phyloP scores from a whole-genome alignment of 1,140 invertebrate species.

The Platyscapa corneri region DNA sequence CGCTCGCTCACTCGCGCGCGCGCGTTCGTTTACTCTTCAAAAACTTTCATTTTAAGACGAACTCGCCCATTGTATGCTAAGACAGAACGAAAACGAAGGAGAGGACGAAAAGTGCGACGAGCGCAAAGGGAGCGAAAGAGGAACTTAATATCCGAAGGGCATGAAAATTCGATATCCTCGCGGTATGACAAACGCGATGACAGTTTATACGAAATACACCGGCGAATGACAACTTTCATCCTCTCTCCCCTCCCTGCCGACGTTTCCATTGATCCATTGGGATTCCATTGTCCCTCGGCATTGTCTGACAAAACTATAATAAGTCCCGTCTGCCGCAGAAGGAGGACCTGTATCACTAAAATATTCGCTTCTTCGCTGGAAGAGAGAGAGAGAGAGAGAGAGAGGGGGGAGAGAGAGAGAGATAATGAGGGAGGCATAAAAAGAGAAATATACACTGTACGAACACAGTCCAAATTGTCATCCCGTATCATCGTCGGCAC shows the following conservation, averaged over 20 bases:
- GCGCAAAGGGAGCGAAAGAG: constrained; percentile 30
- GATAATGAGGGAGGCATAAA: too few species aligned
- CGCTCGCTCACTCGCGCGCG: background rate
- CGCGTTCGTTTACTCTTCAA: constrained; percentile 32
- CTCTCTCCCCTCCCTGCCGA: constrained; percentile 10
- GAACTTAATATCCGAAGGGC: constrained; percentile 53
- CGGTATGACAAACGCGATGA: constrained; percentile 53
- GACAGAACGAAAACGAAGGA: constrained; percentile 44
- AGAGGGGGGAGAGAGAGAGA: background rate
- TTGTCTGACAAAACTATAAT: constrained; percentile 39
- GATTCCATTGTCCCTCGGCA: constrained; percentile 46
- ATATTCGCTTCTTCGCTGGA: background rate
- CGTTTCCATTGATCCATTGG: constrained; percentile 42
- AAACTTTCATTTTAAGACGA: constrained; percentile 46
- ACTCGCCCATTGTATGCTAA: constrained; percentile 51
- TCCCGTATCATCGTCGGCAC: constrained; percentile 25
- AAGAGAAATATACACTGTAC: background rate
- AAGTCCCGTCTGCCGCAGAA: constrained; percentile 29
- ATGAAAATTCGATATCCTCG: constrained; percentile 54
- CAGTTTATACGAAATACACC: constrained; percentile 44
- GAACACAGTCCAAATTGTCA: constrained; percentile 27
- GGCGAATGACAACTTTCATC: constrained; percentile 47
- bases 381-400: background rate
- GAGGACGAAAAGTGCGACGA: constrained; percentile 11
- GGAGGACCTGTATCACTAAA: constrained; percentile 15